Base-by-base conservation (phyloP, 2,888 invertebrate species). In the Acrobasis suavella region DNA sequence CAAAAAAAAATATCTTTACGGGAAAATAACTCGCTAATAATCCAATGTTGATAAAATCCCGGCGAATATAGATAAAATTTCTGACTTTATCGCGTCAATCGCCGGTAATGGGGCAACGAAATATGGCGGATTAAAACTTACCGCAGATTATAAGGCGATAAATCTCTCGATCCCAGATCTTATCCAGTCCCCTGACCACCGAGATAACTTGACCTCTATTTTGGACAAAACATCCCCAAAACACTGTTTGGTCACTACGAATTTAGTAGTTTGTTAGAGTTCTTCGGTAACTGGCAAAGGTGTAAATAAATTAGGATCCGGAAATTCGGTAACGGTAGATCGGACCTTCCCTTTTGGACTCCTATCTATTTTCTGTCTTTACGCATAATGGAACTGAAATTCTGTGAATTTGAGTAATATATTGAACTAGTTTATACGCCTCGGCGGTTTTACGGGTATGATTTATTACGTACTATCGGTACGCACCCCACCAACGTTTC, bases 151-250 rank as follows among this genome's bases (percentile, higher is more conserved):
- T 52, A 60, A 61, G 42, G 46, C 54, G 61, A 61, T 61, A 61
- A 61, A 61, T 61, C 61, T 54, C 54, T 37, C 22, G 15, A 54
- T 46, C 61, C 61, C 61, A 42, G 61, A 60, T 61, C 54, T 61
- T 61, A 61, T 61, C 61, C 42, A 12, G 15, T 56, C 15, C 42
- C 39, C 42, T 22, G 14, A 56, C 42, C 42, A 10, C 42, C 42
- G 39, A 15, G 3, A 9, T 42, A 16, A 42, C 42, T 56, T 42
- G 56, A 56, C 39, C 39, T 39, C 10, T 42, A 2, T 10, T 17
- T 42, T 38, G 12, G 16, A 55, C 55, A 55, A 55, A 55, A 39
- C 12, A 42, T 42, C 17, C 7, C 39, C 1, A 42, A 17, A 42
- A 42, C 10, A 10, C 42, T 5, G 22, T 42, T 42, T 42, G 42